Conservation (phyloP, 2,888 invertebrate genomes). For the Panzeria rudis region DNA sequence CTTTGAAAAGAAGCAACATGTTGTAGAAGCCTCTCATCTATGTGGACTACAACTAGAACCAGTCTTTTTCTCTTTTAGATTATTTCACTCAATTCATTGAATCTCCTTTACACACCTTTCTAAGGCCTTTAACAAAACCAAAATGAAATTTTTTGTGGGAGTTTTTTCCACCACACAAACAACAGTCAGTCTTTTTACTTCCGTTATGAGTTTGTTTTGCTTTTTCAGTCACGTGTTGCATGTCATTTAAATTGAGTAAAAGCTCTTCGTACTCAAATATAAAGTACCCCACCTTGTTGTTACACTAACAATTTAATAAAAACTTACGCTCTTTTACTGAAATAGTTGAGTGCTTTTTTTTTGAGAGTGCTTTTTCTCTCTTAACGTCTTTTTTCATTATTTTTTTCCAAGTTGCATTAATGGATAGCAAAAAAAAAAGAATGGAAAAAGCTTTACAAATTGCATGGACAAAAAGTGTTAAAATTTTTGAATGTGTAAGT, state of each 20-base stretch:
- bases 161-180: background rate
- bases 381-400: background rate
- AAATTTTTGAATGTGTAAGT: background rate
- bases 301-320: background rate
- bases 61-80: background rate
- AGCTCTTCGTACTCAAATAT: constrained; percentile 42
- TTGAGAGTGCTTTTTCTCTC: background rate
- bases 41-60: background rate
- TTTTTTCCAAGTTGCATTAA: constrained; percentile 14
- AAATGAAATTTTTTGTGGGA: background rate
- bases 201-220: constrained; percentile 53
- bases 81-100: constrained; percentile 4
- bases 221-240: constrained; percentile 70
- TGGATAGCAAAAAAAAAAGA: background rate
- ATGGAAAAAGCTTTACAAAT: constrained; percentile 31
- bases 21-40: constrained; percentile 34
- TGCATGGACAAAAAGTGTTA: constrained; percentile 35
- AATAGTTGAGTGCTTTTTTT: background rate
- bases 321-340: constrained; percentile 57
- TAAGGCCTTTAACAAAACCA: background rate
- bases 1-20: constrained; percentile 61
- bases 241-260: constrained; percentile 44
- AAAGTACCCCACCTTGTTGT: constrained; percentile 50
- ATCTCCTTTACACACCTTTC: background rate
- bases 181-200: background rate